Conservation (phyloP, 2,888 invertebrate genomes). For the Drosophila kokeensis region DNA sequence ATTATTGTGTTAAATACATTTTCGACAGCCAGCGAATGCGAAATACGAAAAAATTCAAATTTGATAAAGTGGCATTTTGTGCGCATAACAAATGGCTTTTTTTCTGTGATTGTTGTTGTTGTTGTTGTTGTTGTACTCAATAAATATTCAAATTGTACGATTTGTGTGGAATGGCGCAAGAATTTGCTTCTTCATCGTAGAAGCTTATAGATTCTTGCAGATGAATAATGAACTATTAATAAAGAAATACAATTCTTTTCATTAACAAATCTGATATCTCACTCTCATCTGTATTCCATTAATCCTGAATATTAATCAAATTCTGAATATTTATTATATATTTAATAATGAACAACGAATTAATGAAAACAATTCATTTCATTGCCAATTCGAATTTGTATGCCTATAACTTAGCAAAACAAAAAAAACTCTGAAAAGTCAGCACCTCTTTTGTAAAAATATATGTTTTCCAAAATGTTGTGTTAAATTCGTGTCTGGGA, state of each 20-base stretch:
- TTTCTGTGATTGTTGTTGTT: neutral
- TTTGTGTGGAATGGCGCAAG: neutral
- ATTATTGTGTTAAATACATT: slow-evolving; percentile 59
- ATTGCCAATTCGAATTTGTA: neutral
- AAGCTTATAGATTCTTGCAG: neutral
- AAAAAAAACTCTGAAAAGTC: neutral
- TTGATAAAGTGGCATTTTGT: slow-evolving; percentile 39
- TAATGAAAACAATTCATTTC: neutral
- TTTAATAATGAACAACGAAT: neutral
- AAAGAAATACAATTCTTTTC: neutral
- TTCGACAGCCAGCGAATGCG: slow-evolving; percentile 29
- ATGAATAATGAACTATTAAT: neutral
- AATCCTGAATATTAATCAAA: neutral
- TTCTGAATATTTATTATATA: neutral
- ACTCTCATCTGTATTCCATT: neutral
- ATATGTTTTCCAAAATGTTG: neutral
- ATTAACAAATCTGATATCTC: neutral
- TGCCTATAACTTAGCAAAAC: neutral
- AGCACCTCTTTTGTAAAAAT: slow-evolving; percentile 2
- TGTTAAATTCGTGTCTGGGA: neutral
- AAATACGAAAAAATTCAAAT: neutral
- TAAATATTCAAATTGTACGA: neutral
- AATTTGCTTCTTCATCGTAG: neutral
- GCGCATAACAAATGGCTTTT: slow-evolving; percentile 5
- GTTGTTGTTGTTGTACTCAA: neutral